These are phyloP conservation scores for Drosophila fulvimacula DNA, from an alignment of 2,888 invertebrate genomes.

Conservation along the genomic window DNA sequence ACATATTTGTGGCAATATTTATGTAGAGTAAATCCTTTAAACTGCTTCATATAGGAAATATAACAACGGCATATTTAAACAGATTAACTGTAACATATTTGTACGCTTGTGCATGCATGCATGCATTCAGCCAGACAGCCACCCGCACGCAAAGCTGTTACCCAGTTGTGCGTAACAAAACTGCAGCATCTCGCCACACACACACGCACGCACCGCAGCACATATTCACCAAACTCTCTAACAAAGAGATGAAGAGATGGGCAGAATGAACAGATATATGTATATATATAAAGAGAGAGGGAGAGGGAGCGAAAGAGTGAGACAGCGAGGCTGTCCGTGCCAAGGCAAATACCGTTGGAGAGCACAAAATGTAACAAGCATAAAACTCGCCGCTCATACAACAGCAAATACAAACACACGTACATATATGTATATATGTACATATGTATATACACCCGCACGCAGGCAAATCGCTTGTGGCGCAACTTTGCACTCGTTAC, in stretches of 20 bases:
- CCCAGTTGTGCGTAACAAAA: conserved; percentile 36
- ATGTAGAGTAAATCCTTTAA: conserved; percentile 45
- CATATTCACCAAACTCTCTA: conserved; percentile 7
- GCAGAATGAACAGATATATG: not conserved
- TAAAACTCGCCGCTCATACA: conserved; percentile 38
- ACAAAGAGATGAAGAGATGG: conserved; percentile 2
- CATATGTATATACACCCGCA: not conserved
- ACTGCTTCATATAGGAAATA: conserved; percentile 21
- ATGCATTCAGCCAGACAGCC: conserved; percentile 17
- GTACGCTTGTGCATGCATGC: conserved; percentile 4
- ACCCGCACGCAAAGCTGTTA: conserved; percentile 33
- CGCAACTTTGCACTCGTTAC: conserved; percentile 34
- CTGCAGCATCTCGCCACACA: conserved; percentile 53
- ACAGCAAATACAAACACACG: conserved; percentile 21
- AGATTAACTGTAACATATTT: conserved; percentile 55
- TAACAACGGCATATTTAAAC: conserved; percentile 51
- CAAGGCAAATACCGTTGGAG: conserved; percentile 28
- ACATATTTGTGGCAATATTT: not conserved
- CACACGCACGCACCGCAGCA: conserved; percentile 23
- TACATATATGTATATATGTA: not conserved
- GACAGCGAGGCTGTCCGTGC: not conserved
- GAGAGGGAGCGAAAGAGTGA: not conserved
- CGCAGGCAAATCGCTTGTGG: conserved; percentile 27
- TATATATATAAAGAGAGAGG: not conserved
- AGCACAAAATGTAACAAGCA: conserved; percentile 47